Evolutionary conservation across 2,113 vertebrate genomes (phyloP), one percentile per base, ranked within the genome.

Genomic region (Zapornia atra): DNA sequence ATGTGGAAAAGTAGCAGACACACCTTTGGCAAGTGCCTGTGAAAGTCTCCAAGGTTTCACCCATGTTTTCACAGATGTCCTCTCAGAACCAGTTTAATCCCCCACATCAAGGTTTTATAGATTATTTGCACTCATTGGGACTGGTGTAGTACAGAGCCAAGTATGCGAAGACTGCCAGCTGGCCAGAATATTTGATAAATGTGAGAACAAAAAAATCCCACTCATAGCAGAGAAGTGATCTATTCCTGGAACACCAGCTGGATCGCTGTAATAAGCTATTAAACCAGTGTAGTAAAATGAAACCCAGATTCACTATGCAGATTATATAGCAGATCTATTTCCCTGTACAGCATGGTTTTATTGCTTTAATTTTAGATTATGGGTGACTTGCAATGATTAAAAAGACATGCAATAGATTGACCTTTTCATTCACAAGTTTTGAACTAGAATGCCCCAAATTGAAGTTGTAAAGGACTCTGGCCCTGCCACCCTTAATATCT

Each of bases 201-300:
- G 82, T 95, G 80, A 94, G 88, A 96, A 91, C 79, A 86, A 83
- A 75, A 76, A 86, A 95, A 88, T 85, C 90, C 87, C 76, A 65
- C 61, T 82, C 82, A 69, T 70, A 92, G 83, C 96, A 94, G 83
- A 14, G 3, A 95, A 95, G 8, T 53, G 81, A 97, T 77, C 92
- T 96, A 86, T 96, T 97, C 94, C 86, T 94, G 92, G 93, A 97
- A 96, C 77, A 86, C 54, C 94, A 95, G 86, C 96, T 94, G 94
- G 63, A 84, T 94, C 94, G 85, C 77, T 93, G 86, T 88, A 92
- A 82, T 92, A 88, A 84, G 72, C 89, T 85, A 70, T 92, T 95
- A 80, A 96, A 88, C 87, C 38, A 88, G 54, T 29, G 91, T 92
- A 90, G 81, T 96, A 88, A 95, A 96, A 84, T 89, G 87, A 97